These are phyloP conservation scores for Paramisgurnus dabryanus DNA, from an alignment of 2,113 vertebrate genomes.

Conservation along the genomic window DNA sequence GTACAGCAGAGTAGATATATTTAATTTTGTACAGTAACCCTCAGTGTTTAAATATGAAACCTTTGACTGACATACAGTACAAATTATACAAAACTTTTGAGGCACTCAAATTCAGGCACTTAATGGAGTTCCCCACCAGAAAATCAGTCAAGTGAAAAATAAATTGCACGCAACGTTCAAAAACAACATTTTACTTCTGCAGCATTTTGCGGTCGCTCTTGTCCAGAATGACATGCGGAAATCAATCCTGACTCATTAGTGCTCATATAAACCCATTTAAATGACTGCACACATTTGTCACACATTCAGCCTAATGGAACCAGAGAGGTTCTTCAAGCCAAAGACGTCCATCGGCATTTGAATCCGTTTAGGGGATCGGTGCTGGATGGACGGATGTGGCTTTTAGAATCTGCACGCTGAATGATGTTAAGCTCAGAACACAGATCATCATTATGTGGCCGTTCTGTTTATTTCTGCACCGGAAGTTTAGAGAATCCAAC, in stretches of 20 bases:
- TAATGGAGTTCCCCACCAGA: not conserved
- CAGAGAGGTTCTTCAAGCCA: not conserved
- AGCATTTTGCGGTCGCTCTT: not conserved
- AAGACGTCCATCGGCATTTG: not conserved
- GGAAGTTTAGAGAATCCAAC: constrained; percentile 21
- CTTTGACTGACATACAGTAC: not conserved
- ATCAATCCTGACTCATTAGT: not conserved
- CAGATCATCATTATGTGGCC: not conserved
- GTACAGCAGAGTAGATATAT: no score
- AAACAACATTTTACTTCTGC: not conserved
- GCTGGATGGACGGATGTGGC: not conserved
- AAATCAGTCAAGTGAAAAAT: not conserved
- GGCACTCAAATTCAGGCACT: not conserved
- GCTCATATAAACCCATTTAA: constrained; percentile 1
- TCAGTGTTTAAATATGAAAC: not conserved
- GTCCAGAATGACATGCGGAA: not conserved
- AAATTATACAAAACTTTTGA: not conserved
- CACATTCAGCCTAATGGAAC: not conserved
- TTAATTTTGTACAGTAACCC: not conserved
- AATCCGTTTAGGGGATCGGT: constrained; percentile 6
- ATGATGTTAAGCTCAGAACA: not conserved
- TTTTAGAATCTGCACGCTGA: not conserved
- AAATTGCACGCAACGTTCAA: not conserved
- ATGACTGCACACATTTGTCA: not conserved
- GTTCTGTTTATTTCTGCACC: constrained; percentile 10